Base-by-base conservation (phyloP, 1,140 invertebrate species). In the Berghia stephanieae region DNA sequence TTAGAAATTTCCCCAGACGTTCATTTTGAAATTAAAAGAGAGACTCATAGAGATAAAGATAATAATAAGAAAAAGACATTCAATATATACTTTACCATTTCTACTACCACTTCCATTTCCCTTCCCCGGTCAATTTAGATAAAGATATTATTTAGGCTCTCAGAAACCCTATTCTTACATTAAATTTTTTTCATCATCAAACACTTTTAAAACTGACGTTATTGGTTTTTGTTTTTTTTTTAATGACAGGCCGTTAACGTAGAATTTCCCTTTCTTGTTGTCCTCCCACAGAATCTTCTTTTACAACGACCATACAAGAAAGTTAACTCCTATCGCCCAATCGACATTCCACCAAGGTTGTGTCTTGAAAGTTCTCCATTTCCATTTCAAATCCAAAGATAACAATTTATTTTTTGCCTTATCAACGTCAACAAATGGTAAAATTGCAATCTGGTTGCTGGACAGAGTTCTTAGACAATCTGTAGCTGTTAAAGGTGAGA, bases 401-500 rank as follows among this genome's bases (percentile, higher is more conserved):
- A 24, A 49, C n/a, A 57, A 38, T 60, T 21, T 55, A 77, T 18
- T 40, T 67, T 57, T 82, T 69, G 46, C 81, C 27, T 82, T 93
- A 42, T 92, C 92, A 0, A 91, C 92, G 85, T 92, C 91, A 10
- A 94, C 93, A 1, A 92, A 93, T 90, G 94, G 94, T 24, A 86
- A 90, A 36, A 82, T 93, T 21, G 90, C 91, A 52, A 92, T 94
- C 81, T 94, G 93, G 92, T 60, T 63, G 43, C 66, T 57, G 44
- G 57, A 72, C 18, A 5, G 27, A 36, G n/a, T n/a, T n/a, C n/a
- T n/a, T n/a, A n/a, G n/a, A n/a, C n/a, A n/a, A n/a, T n/a, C n/a
- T n/a, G n/a, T n/a, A n/a, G n/a, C n/a, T n/a, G n/a, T n/a, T n/a
- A n/a, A n/a, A n/a, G n/a, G n/a, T n/a, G n/a, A n/a, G n/a, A n/a